Base-by-base conservation (phyloP, 2,888 invertebrate species). In the Agapostemon virescens region DNA sequence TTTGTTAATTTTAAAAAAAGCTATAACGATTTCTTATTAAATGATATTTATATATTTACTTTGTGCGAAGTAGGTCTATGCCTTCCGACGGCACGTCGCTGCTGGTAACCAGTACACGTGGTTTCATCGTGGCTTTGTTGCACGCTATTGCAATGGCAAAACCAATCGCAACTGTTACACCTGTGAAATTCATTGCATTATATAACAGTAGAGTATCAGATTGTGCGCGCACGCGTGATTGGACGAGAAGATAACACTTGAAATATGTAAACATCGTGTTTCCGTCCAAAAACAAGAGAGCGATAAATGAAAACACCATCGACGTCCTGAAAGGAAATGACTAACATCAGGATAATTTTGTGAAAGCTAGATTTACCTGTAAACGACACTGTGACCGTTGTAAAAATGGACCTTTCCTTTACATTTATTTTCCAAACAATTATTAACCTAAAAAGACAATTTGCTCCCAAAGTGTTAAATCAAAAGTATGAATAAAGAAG, bases 91-190 rank as follows among this genome's bases (percentile, higher is more conserved):
- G 94, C 11, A 93, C 90, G 36, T 93, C 92, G n/a, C 90, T 90
- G 74, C 93, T 93, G 2, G 93, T 93, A 26, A 94, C 91, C 36
- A 94, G 90, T 68, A 94, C 93, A 88, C 93, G 93, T 33, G 93
- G 93, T 55, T 90, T 92, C 74, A 88, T 90, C 93, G 93, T 93
- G n/a, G 74, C 84, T 42, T 36, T 13, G 0, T 13, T 0, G 9
- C 15, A 30, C 26, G 6, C 7, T 36, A 38, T 15, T 36, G 1
- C 17, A 30, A 13, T 23, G 20, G 3, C 15, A 66, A 63, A 63
- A 58, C 17, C 17, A 13, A 49, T 70, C n/a, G 69, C 36, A 58
- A 84, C 63, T 72, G 49, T 9, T 23, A 4, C 17, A 30, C 13
- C 2, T n/a, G 13, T 13, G 17, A 58, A 13, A 40, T 66, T 63